phyloP scores from a whole-genome alignment of 1,140 invertebrate species.

The Ditylenchus dipsaci region DNA sequence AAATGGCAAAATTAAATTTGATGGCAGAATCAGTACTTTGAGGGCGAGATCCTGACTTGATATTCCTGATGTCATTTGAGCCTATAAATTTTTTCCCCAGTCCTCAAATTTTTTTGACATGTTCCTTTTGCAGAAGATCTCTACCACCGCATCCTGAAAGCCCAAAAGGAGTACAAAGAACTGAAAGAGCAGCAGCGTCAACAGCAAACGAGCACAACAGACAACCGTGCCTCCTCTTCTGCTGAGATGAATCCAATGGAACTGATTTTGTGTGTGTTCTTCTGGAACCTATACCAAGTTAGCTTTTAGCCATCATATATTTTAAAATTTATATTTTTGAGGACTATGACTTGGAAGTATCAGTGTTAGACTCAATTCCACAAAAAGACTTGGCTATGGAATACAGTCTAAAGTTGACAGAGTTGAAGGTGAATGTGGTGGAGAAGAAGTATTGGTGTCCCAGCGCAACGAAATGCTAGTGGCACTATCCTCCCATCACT shows the following conservation, averaged over 20 bases:
- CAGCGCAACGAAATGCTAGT: slow-evolving; percentile 33
- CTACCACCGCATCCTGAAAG: slow-evolving; percentile 51
- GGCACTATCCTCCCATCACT: slow-evolving; percentile 32
- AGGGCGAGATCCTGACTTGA: too few relatives aligned
- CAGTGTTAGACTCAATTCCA: slow-evolving; percentile 29
- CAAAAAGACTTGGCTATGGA: not conserved
- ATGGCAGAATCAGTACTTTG: too few relatives aligned
- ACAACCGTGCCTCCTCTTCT: slow-evolving; percentile 4
- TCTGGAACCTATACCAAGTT: slow-evolving; percentile 46
- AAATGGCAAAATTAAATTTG: too few relatives aligned
- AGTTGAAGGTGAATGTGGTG: slow-evolving; percentile 32
- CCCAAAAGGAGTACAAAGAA: slow-evolving; percentile 51
- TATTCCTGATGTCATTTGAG: too few relatives aligned
- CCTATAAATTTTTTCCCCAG: too few relatives aligned
- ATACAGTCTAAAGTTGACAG: slow-evolving; percentile 15
- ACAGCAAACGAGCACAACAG: not conserved
- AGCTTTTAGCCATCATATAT: not conserved
- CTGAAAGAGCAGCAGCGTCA: slow-evolving; percentile 13
- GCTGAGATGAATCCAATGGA: slow-evolving; percentile 53
- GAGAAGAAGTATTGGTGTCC: slow-evolving; percentile 38
- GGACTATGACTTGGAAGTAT: slow-evolving; percentile 29
- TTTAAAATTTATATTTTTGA: slow-evolving; percentile 9
- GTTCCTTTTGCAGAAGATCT: slow-evolving; percentile 39
- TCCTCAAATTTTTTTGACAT: not conserved
- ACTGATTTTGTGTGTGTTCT: slow-evolving; percentile 44